These are phyloP conservation scores for Piprites chloris DNA, from an alignment of 2,113 vertebrate species.

Conservation along the genomic window DNA sequence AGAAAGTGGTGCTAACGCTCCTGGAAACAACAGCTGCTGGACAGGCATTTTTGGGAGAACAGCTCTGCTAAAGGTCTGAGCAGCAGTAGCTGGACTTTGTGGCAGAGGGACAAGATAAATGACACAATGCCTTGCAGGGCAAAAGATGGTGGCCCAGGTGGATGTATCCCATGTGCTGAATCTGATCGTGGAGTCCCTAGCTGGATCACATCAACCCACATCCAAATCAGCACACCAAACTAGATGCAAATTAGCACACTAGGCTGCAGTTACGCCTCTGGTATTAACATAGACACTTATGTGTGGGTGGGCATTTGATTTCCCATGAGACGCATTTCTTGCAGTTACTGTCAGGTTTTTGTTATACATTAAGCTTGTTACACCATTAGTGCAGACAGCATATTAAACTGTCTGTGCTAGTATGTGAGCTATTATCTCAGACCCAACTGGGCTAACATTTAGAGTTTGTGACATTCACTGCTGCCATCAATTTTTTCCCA, in stretches of 20 bases:
- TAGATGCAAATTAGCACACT: background rate
- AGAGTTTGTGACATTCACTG: fast-evolving
- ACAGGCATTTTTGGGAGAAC: background rate
- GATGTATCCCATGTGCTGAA: too few relatives aligned
- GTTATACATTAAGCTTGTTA: background rate
- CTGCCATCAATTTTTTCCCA: background rate
- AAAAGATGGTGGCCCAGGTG: background rate
- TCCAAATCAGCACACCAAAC: background rate
- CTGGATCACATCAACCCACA: background rate
- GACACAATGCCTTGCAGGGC: background rate
- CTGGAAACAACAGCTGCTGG: background rate
- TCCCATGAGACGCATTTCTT: background rate
- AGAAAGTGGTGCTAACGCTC: fast-evolving
- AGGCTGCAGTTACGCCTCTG: background rate
- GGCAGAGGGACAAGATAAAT: background rate
- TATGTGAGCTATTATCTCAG: background rate
- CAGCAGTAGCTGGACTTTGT: background rate
- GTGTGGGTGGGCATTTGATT: background rate
- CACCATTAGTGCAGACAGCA: background rate
- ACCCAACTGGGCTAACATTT: background rate
- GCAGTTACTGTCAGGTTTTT: background rate
- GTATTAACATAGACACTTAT: background rate
- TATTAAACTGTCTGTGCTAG: background rate
- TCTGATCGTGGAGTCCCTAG: background rate
- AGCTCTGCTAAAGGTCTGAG: background rate